Evolutionary conservation across 1,140 invertebrate genomes (phyloP).

Genomic region (Drosophila sproati): DNA sequence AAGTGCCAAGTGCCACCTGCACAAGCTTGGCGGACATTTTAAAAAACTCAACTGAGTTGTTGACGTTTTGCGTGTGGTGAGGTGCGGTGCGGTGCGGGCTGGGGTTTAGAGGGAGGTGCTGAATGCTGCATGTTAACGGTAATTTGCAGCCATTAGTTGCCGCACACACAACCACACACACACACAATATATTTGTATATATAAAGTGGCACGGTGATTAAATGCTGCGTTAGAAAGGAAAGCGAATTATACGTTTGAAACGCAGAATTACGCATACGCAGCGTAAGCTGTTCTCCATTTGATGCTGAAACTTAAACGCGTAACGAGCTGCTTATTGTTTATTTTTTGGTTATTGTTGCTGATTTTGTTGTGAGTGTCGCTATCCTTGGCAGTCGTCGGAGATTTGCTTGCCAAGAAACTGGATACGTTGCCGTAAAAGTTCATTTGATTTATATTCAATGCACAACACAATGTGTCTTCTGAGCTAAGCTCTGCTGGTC

Average conservation of each 20-base stretch:
- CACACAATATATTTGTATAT: slow-evolving; percentile 1
- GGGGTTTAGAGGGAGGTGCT: slow-evolving; percentile 18
- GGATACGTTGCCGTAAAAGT: slow-evolving; percentile 47
- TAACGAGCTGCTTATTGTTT: slow-evolving; percentile 58
- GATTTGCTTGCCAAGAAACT: slow-evolving; percentile 54
- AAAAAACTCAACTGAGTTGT: slow-evolving; percentile 28
- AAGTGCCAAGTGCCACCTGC: slow-evolving; percentile 55
- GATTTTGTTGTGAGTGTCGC: slow-evolving; percentile 8
- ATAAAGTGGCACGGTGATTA: slow-evolving; percentile 54
- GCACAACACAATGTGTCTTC: slow-evolving; percentile 49
- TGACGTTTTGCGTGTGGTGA: slow-evolving; percentile 24
- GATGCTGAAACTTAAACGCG: slow-evolving; percentile 55
- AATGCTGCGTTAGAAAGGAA: slow-evolving; percentile 40
- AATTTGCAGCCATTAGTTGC: slow-evolving; percentile 76
- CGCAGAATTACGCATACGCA: slow-evolving; percentile 70
- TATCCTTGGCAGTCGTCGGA: slow-evolving; percentile 44
- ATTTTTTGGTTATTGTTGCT: slow-evolving; percentile 6
- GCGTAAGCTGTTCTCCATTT: slow-evolving; percentile 45
- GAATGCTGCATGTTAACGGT: slow-evolving; percentile 64
- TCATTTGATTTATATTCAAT: slow-evolving; percentile 63
- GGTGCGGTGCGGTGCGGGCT: slow-evolving; percentile 20
- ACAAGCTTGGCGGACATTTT: slow-evolving; percentile 45
- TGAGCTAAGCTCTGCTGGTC: slow-evolving; percentile 35
- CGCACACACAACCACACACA: slow-evolving; percentile 35
- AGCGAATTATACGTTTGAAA: slow-evolving; percentile 35